These are phyloP conservation scores for Andrena praecox DNA, from an alignment of 2,888 invertebrate genomes.

Conservation along the genomic window DNA sequence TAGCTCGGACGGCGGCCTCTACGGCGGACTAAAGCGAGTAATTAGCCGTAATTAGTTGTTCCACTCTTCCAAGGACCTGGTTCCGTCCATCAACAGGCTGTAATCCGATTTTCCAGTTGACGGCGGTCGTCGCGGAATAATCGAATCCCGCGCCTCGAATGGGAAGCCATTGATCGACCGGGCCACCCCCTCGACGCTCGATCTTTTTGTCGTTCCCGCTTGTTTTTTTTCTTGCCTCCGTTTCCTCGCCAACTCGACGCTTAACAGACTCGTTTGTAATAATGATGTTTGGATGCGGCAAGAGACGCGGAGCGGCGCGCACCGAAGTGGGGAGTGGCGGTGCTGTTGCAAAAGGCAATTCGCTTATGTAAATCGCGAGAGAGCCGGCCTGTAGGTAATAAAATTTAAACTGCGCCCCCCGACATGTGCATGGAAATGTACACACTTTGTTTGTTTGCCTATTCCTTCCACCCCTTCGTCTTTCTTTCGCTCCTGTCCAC, in stretches of 20 bases:
- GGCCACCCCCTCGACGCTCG: slow-evolving; percentile 13
- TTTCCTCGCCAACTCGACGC: neutral
- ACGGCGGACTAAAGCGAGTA: slow-evolving; percentile 58
- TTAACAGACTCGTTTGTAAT: slow-evolving; percentile 30
- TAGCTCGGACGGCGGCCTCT: slow-evolving; percentile 16
- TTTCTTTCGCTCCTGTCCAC: neutral
- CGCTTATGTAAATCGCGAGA: slow-evolving; percentile 48
- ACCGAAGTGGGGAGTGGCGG: neutral
- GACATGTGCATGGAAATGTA: slow-evolving; percentile 33
- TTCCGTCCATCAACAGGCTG: slow-evolving; percentile 44
- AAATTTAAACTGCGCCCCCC: slow-evolving; percentile 38
- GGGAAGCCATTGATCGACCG: slow-evolving; percentile 50
- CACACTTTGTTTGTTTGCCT: slow-evolving; percentile 42
- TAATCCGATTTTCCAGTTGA: slow-evolving; percentile 64
- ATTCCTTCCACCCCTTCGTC: neutral
- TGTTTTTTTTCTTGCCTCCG: neutral
- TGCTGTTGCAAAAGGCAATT: slow-evolving; percentile 50
- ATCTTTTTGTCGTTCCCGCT: slow-evolving; percentile 16
- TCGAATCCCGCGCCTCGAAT: slow-evolving; percentile 53
- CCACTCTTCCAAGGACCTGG: slow-evolving; percentile 54
- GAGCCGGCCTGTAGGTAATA: slow-evolving; percentile 27
- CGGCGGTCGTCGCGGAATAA: slow-evolving; percentile 52
- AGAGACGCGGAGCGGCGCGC: slow-evolving; percentile 7
- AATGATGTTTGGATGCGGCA: slow-evolving; percentile 25
- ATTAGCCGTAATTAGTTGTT: slow-evolving; percentile 70